Percentiles rank a stretch among this genome's conserved stretches.
Conservation (phyloP, 2,797 vertebrate genomes). For the Pyrrhura leucotis region DNA sequence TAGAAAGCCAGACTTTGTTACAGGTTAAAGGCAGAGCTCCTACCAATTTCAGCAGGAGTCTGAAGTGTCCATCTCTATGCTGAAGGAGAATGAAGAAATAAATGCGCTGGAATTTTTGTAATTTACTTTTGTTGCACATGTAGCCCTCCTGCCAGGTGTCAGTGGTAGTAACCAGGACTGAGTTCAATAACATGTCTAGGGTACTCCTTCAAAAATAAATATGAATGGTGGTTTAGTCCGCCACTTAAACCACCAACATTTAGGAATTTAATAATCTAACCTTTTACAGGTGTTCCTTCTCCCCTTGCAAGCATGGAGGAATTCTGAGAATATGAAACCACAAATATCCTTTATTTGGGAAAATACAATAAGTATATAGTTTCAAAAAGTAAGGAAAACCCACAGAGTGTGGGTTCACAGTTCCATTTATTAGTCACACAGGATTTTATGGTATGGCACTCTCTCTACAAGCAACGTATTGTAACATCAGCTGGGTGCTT, state of each 20-base stretch:
- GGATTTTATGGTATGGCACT: not conserved
- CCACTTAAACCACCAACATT: not conserved
- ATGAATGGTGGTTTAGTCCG: not conserved
- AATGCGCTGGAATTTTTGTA: slow-evolving; percentile 60
- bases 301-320: not conserved
- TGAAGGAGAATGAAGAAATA: slow-evolving; percentile 17
- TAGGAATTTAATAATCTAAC: slow-evolving; percentile 55
- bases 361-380: not conserved
- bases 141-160: slow-evolving; percentile 60
- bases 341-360: slow-evolving; percentile 14
- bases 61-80: not conserved
- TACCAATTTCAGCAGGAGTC: not conserved
- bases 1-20: not conserved
- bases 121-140: slow-evolving; percentile 39
- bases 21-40: not conserved
- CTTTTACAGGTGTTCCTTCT: slow-evolving; percentile 53
- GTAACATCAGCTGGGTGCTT: not conserved
- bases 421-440: not conserved
- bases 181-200: slow-evolving; percentile 22
- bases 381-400: slow-evolving; percentile 10
- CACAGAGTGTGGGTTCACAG: not conserved
- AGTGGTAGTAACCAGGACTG: slow-evolving; percentile 39
- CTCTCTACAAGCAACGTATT: not conserved
- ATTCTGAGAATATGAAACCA: slow-evolving; percentile 12
- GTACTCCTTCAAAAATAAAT: slow-evolving; percentile 23